Evolutionary conservation across 2,797 vertebrate species (phyloP), one percentile per base, ranked within the genome.

Genomic region (Platalea minor): DNA sequence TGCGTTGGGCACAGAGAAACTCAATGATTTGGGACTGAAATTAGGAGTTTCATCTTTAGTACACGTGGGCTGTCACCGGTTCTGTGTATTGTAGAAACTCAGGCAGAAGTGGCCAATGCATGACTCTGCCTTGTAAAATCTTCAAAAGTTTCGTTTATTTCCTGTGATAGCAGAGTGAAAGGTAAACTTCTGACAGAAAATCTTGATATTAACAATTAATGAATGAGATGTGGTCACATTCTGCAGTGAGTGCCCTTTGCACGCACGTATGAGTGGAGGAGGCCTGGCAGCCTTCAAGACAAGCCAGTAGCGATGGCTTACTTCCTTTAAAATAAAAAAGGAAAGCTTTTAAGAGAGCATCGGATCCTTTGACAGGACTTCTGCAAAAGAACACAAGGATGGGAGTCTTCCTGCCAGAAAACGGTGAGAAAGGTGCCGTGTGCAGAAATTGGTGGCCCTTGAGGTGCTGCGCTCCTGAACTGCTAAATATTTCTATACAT

Each of bases 61-160:
- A 48, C 50, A 17, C 76, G 51, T n/a, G 85, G 35, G 41, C 14
- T 91, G 92, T 63, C 51, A 53, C 54, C 20, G n/a, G 25, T 57
- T 82, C 28, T 56, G 23, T 63, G 75, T 77, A 20, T 59, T 68
- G 68, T 18, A 79, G 89, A 91, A 91, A 80, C 57, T 72, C 68
- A 31, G 20, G 73, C 60, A 70, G 72, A 74, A 43, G 77, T 46
- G 56, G 70, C 59, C 1, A 5, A n/a, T 41, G 10, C 15, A 23
- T 72, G 75, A 94, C 85, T 85, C 59, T 79, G 75, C 72, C 91
- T 60, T 70, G 45, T 28, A 91, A 82, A 85, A 83, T 74, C 91
- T 93, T 94, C 94, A 93, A 35, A 93, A 88, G 95, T 72, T 94
- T 93, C 72, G 53, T 91, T 92, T 70, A 80, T 96, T 95, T 97